These are phyloP conservation scores for Aphelenchoides fujianensis DNA, from an alignment of 1,140 invertebrate genomes.

Conservation along the genomic window DNA sequence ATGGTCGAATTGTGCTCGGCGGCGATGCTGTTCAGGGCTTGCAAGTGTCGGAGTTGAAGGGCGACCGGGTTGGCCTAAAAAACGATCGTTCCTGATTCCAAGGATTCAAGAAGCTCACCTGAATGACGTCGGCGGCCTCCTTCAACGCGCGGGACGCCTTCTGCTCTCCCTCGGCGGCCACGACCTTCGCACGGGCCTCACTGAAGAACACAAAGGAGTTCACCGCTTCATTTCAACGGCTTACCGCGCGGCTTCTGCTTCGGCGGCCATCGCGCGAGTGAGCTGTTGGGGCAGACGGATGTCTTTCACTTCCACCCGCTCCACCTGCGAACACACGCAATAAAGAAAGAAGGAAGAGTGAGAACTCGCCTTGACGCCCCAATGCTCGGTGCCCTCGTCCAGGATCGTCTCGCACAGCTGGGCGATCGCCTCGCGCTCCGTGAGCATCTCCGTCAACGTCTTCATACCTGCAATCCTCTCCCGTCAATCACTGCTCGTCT, in stretches of 20 bases:
- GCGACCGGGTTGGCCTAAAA: conserved; percentile 63
- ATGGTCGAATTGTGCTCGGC: conserved; percentile 62
- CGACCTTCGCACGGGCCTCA: conserved; percentile 75
- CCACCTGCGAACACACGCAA: too few species aligned
- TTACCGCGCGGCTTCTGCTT: conserved; percentile 68
- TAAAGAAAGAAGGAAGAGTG: too few species aligned
- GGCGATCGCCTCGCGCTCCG: conserved; percentile 65
- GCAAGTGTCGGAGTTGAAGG: conserved; percentile 58
- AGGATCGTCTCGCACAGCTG: conserved; percentile 63
- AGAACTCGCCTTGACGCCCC: conserved; percentile 79
- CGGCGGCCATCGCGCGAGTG: conserved; percentile 62
- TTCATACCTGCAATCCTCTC: conserved; percentile 66
- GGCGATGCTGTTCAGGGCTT: conserved; percentile 62
- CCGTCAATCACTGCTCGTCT: too few species aligned
- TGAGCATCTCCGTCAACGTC: conserved; percentile 66
- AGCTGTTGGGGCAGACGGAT: conserved; percentile 62
- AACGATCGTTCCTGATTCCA: too few species aligned
- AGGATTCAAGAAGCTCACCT: conserved; percentile 8
- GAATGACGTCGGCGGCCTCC: conserved; percentile 83
- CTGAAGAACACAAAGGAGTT: too few species aligned
- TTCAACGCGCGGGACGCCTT: conserved; percentile 79
- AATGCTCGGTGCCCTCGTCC: conserved; percentile 62
- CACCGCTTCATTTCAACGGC: conserved; percentile 72
- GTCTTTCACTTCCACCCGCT: conserved; percentile 62
- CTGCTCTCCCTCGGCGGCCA: conserved; percentile 74